A percentile compares a stretch with the other conserved stretches of the same genome.
phyloP scores from a whole-genome alignment of 2,888 invertebrate genomes.

The Stenoptilia bipunctidactyla region DNA sequence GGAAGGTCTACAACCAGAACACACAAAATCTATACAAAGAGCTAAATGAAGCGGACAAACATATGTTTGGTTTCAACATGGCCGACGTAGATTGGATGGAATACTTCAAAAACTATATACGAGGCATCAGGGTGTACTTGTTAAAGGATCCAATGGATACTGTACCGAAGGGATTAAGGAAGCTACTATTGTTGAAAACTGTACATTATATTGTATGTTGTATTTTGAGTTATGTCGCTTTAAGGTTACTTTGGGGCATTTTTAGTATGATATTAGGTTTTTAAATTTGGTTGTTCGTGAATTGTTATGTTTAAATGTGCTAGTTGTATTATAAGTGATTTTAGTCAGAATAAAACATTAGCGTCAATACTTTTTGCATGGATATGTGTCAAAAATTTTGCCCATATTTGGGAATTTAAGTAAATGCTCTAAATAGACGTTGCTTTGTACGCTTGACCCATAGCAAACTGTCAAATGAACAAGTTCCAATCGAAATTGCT shows the following conservation, averaged over 20 bases:
- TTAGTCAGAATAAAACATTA: no score
- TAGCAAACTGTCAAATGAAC: no score
- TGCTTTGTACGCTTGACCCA: no score
- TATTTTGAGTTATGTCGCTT: constrained; percentile 20
- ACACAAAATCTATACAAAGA: constrained; percentile 63
- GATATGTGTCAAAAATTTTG: no score
- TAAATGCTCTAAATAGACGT: no score
- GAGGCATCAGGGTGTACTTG: constrained; percentile 79
- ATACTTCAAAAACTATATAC: constrained; percentile 76
- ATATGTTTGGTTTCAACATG: constrained; percentile 77
- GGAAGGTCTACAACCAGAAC: constrained; percentile 77
- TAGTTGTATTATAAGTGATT: no score
- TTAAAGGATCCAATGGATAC: constrained; percentile 82
- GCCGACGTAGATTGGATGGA: constrained; percentile 75
- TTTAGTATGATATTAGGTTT: constrained; percentile 17
- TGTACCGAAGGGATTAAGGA: constrained; percentile 70
- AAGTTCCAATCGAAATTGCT: no score
- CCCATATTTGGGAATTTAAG: no score
- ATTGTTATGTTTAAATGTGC: no score
- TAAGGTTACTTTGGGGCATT: constrained; percentile 28
- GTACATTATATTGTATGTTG: constrained; percentile 30
- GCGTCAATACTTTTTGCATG: no score
- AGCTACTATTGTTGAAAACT: constrained; percentile 24
- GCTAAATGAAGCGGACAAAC: constrained; percentile 68
- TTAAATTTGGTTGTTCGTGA: no score